Base-by-base conservation (phyloP, 2,113 vertebrate species). In the Xenus cinereus region DNA sequence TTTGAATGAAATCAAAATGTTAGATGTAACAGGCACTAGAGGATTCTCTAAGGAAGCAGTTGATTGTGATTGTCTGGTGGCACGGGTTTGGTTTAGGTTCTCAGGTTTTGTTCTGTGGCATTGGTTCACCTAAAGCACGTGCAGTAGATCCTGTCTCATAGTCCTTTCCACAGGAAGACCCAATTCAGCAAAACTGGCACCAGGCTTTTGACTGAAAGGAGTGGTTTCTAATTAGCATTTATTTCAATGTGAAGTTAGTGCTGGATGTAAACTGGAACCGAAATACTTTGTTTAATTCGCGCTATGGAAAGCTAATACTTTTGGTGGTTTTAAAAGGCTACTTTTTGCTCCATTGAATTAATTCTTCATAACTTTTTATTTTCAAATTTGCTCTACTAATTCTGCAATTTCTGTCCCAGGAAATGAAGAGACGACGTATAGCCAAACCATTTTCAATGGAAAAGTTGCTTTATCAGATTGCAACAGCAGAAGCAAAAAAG, bases 401-500 rank as follows among this genome's bases (percentile, higher is more conserved):
- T 3, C 60, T 86, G 37, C n/a, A 5, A 68, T 93, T 83, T 56
- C 62, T 79, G 76, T 48, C 79, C 10, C 97, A 99, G 99, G 99
- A 99, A 97, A 99, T 99, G 98, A 99, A 99, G 98, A 99, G 98
- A 88, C 99, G 99, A 78, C 98, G 97, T 87, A 99, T 99, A 97
- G 99, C 99, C 87, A 99, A 99, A 97, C 99, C 99, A 32, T 99
- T 99, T 97, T 99, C 99, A 78, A 99, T 99, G 99, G 99, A 99
- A 97, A 99, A 99, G 98, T 96, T 99, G 95, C 99, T 99, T 86
- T 99, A 99, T 98, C 99, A 99, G 98, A 99, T 99, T 67, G 99
- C 99, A 96, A 99, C 99, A 14, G 99, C 99, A 4, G 99, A 99
- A 97, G 99, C 99, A 23, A 99, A 99, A 91, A 99, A 99, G 96